Evolutionary conservation across 2,888 invertebrate genomes (phyloP), one percentile per base, ranked within the genome.

Genomic region (Oxytorus armatus): DNA sequence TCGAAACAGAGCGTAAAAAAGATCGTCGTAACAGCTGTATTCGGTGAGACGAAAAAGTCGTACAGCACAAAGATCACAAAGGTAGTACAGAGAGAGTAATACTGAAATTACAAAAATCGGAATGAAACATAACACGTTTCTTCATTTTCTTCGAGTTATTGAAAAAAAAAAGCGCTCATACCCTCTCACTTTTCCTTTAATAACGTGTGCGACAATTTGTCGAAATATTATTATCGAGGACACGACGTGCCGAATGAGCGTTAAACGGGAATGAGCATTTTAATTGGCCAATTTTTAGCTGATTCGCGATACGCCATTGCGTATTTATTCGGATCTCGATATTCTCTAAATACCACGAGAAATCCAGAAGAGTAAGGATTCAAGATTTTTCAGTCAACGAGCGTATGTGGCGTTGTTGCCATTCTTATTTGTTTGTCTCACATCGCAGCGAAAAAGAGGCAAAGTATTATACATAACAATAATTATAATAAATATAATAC

Each of bases 1-100:
- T 70, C 51, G 69, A 74, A 77, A 73, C 68, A 42, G 68, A 77
- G 65, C 57, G 59, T 74, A 55, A 74, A 77, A 77, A 65, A 70
- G 29, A 76, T 74, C 16, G 42, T 63, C 63, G 42, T 11, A 65
- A 77, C 63, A 65, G 29, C 33, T 51, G 51, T 51, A 25, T 51
- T 36, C 69, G 53, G 3, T 7, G 47, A 59, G 75, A 72, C 66
- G 29, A 63, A 33, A 72, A 66, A 53, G 5, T 63, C 55, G 18
- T 36, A 53, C 33, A n/a, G 65, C 14, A 66, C 16, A 68, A 68
- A 55, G 36, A 49, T 72, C 25, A 55, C 68, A 21, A 49, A 47
- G 49, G 33, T 21, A 39, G 42, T 44, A 44, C 21, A 33, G 16
- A 25, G 11, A 49, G 8, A 14, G 51, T 73, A 69, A 80, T 80